Base-by-base conservation (phyloP, 2,888 invertebrate genomes). In the Drosophila putrida region DNA sequence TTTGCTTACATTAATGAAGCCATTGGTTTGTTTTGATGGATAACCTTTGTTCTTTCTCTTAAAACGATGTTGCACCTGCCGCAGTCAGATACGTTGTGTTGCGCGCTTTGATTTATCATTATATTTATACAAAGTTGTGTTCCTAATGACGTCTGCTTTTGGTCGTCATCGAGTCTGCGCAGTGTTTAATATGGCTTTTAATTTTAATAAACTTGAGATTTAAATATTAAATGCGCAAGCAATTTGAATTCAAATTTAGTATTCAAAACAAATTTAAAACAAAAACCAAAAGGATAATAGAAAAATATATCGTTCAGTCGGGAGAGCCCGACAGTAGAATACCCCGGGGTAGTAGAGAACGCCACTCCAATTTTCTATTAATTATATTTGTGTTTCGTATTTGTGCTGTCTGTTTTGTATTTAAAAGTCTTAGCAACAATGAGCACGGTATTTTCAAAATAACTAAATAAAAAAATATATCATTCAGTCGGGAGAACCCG, bases 161-260 rank as follows among this genome's bases (percentile, higher is more conserved):
- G 41, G 41, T 27, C n/a, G 13, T 61, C 9, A 15, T 25, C 53
- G 53, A 60, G 71, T 46, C 72, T 75, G 75, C 75, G 75, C 75
- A 61, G 8, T 9, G 9, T 4, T 15, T 13, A 3, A n/a, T 35
- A 0, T 0, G 6, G 4, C 2, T 25, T 25, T 20, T 4, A 9
- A 4, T 10, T 55, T 13, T 65, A 74, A 66, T 66, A 66, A 46
- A 62, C 59, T 66, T 39, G 33, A 39, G 39, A 53, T 75, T 75
- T 67, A 69, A 71, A 77, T 72, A 65, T 62, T 59, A 38, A 61
- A 67, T 57, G n/a, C 36, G 65, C 46, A 20, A 39, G 10, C 38
- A 60, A 69, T 71, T 62, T 59, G 11, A 58, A 73, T 77, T 74
- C 43, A 60, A 78, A 76, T 68, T 68, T 47, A 50, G 61, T 57